phyloP scores from a whole-genome alignment of 2,797 vertebrate species.

The Brachymystax lenok region DNA sequence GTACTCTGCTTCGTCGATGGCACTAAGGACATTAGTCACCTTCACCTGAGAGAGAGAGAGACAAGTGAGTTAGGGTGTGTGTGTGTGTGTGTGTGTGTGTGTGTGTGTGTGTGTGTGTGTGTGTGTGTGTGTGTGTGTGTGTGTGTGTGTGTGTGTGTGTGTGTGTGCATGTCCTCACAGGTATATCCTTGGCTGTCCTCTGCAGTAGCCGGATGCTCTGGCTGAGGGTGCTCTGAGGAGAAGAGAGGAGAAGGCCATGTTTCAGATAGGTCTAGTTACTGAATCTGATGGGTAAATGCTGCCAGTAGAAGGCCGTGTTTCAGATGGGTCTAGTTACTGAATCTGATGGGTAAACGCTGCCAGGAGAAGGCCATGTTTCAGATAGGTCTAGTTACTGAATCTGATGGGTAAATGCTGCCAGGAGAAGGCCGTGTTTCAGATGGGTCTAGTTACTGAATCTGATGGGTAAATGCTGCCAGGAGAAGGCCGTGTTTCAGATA shows the following conservation, averaged over 20 bases:
- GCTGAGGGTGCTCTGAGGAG: conserved; percentile 81
- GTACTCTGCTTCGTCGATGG: conserved; percentile 85
- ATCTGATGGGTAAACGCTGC: too few species aligned
- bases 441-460: too few species aligned
- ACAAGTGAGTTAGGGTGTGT: background rate
- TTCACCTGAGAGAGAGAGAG: conserved; percentile 74
- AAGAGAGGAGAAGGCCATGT: conserved; percentile 26
- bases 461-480: too few species aligned
- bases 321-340: too few species aligned
- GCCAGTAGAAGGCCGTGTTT: too few species aligned
- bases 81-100: background rate
- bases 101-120: background rate
- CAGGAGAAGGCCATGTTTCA: too few species aligned
- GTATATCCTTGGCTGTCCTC: conserved; percentile 76
- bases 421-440: too few species aligned
- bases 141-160: background rate
- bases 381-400: too few species aligned
- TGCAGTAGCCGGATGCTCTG: conserved; percentile 82
- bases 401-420: too few species aligned
- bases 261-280: too few species aligned
- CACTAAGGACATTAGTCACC: conserved; percentile 78
- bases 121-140: background rate
- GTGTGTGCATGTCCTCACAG: conserved; percentile 70
- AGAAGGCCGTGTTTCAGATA: too few species aligned
- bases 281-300: too few species aligned